Percentiles rank a stretch among this genome's conserved stretches.
Evolutionary conservation across 2,888 invertebrate species (phyloP).

Genomic region (Ceramica pisi): DNA sequence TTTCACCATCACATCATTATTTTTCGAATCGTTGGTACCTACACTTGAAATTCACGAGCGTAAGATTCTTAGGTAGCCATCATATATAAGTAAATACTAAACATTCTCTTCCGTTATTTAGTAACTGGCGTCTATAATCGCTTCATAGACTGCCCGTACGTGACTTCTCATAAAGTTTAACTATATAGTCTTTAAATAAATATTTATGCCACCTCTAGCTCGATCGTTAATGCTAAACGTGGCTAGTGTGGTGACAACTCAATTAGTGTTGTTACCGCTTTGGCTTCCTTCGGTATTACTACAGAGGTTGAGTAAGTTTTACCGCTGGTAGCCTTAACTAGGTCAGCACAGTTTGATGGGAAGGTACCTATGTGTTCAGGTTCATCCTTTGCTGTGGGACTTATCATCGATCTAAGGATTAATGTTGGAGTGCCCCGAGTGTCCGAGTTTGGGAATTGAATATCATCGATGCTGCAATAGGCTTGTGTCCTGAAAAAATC

Average conservation of each 20-base stretch:
- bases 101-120: slow-evolving; percentile 24
- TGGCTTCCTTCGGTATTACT: slow-evolving; percentile 42
- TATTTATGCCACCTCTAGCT: slow-evolving; percentile 41
- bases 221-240: slow-evolving; percentile 46
- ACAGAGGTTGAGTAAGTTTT: slow-evolving; percentile 28
- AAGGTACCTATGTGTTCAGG: background rate
- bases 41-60: background rate
- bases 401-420: background rate
- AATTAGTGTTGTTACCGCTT: slow-evolving; percentile 56
- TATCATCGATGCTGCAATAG: no score
- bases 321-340: slow-evolving; percentile 8
- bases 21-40: background rate
- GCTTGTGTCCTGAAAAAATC: no score
- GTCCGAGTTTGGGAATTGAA: no score
- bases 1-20: background rate
- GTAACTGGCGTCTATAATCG: slow-evolving; percentile 27
- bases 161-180: slow-evolving; percentile 44
- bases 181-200: slow-evolving; percentile 46
- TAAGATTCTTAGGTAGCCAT: background rate
- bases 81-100: background rate
- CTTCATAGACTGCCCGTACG: slow-evolving; percentile 20
- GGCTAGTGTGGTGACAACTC: slow-evolving; percentile 44
- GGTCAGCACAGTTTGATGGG: slow-evolving; percentile 5
- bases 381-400: background rate
- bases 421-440: no score